Conservation (phyloP, 2,797 vertebrate genomes). For the Cirrhinus molitorella region DNA sequence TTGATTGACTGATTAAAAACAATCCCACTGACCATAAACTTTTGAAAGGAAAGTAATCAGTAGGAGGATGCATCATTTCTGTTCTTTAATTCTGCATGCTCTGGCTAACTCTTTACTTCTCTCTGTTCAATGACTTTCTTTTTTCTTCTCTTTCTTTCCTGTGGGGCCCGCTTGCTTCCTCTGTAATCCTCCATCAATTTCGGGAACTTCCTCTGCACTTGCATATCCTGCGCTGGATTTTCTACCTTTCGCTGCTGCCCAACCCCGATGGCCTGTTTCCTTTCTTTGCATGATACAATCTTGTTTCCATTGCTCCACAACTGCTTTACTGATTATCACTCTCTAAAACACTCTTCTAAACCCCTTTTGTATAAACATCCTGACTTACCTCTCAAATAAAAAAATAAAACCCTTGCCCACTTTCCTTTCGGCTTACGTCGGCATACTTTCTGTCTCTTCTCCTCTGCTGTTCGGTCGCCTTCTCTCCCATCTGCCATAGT, state of each 20-base stretch:
- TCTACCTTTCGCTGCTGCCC: slow-evolving; percentile 10
- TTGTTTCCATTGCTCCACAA: background rate
- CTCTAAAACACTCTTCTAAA: slow-evolving; percentile 1
- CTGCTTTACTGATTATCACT: background rate
- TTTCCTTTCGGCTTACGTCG: background rate
- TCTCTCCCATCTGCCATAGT: slow-evolving; percentile 70
- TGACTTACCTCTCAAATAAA: background rate
- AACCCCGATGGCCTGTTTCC: background rate
- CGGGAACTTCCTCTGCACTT: slow-evolving; percentile 33
- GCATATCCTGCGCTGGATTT: slow-evolving; percentile 46
- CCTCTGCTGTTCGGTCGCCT: slow-evolving; percentile 40
- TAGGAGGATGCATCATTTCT: background rate
- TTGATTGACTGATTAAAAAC: too few relatives aligned
- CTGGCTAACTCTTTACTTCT: slow-evolving; percentile 35
- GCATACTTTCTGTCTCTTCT: slow-evolving; percentile 23
- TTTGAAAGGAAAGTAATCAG: background rate
- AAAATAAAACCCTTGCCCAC: background rate
- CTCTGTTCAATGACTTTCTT: slow-evolving; percentile 45
- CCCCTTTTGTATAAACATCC: background rate
- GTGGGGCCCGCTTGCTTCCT: slow-evolving; percentile 46
- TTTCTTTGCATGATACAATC: slow-evolving; percentile 5
- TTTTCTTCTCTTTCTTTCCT: slow-evolving; percentile 55
- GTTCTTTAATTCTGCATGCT: slow-evolving; percentile 36
- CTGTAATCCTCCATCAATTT: slow-evolving; percentile 29
- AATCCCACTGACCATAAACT: background rate